phyloP scores from a whole-genome alignment of 2,888 invertebrate genomes.

The Cactoblastis cactorum region DNA sequence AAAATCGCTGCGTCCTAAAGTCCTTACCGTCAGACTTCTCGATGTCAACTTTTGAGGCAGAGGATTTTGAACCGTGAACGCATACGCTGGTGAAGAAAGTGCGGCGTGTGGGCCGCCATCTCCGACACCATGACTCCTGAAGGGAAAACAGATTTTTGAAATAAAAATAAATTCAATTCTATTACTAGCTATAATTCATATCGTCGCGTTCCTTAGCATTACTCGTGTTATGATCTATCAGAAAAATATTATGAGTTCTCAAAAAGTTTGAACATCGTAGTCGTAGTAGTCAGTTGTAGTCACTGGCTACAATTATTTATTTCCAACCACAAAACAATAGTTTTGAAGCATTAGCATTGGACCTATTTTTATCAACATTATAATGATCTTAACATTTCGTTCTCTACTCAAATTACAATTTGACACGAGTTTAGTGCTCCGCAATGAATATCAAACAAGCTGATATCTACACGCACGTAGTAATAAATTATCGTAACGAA shows the following conservation, averaged over 20 bases:
- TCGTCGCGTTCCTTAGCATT: too few relatives aligned
- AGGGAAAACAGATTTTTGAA: too few relatives aligned
- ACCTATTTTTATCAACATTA: too few relatives aligned
- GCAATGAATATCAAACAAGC: not conserved
- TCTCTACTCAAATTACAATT: not conserved
- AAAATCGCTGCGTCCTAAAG: conserved; percentile 11
- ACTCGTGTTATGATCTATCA: too few relatives aligned
- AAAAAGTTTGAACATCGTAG: too few relatives aligned
- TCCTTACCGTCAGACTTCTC: conserved; percentile 71
- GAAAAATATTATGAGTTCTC: too few relatives aligned
- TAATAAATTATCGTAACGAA: not conserved
- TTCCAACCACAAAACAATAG: too few relatives aligned
- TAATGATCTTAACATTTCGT: not conserved
- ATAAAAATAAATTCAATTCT: conserved; percentile 15
- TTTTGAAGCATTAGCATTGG: too few relatives aligned
- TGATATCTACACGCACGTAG: not conserved
- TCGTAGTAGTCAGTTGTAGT: too few relatives aligned
- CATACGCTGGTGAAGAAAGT: conserved; percentile 65
- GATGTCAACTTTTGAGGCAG: conserved; percentile 60
- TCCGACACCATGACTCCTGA: conserved; percentile 83
- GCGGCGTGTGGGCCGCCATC: conserved; percentile 77
- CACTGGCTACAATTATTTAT: too few relatives aligned
- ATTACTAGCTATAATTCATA: too few relatives aligned
- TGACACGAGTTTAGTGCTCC: not conserved
- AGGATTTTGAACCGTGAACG: conserved; percentile 59